Base-by-base conservation (phyloP, 2,113 vertebrate species). In the Oryzias celebensis region DNA sequence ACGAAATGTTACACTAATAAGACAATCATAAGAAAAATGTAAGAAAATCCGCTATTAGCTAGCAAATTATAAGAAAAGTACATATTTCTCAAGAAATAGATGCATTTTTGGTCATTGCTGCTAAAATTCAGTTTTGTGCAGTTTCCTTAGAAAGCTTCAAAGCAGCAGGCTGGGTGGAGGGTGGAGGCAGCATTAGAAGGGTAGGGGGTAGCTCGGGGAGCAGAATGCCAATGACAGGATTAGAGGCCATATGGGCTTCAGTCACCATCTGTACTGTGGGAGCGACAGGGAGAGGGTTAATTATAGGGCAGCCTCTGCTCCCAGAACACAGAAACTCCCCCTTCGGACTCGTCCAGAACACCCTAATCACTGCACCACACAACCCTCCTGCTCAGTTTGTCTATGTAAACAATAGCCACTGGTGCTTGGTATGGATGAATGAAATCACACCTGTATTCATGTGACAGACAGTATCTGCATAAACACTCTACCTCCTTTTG, bases 151-250 rank as follows among this genome's bases (percentile, higher is more conserved):
- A 46, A 71, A 51, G 65, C 75, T 71, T 88, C 74, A 70, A 74
- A 77, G 58, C 59, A 78, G 51, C 58, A 66, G 76, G 62, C 18
- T 52, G 49, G 68, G 20, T 20, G 20, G 67, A 58, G 63, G 58
- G 60, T 31, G 62, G 80, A 73, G 73, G 64, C 49, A 65, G 68
- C 57, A 45, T 64, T 81, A 24, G 50, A 78, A 71, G 84, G 75
- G 85, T 73, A 81, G 86, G 84, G 85, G 81, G 84, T 75, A 80
- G 83, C 73, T 77, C 78, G 28, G 81, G 72, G 81, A 91, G 75
- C 83, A 88, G 91, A 91, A 92, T 91, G 90, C 90, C 91, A 91
- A 91, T 91, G 90, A 92, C 86, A 85, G 91, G 91, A 93, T 92
- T 93, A 92, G 88, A 87, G 87, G 88, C 90, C 92, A 92, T 93